These are phyloP conservation scores for Pseudoatta argentina DNA, from an alignment of 1,140 invertebrate species.

Conservation along the genomic window DNA sequence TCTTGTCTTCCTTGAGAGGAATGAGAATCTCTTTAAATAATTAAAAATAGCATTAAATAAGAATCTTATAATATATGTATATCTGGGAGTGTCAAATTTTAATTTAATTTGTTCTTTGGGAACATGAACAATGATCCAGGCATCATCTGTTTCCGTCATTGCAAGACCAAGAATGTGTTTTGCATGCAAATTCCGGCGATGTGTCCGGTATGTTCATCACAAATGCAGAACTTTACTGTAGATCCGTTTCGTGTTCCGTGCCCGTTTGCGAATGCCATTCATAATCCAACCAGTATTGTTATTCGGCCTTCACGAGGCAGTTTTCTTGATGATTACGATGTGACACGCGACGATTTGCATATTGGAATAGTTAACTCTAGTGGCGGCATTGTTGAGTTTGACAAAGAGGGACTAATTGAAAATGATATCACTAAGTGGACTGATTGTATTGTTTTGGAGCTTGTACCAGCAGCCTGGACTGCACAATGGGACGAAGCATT, in stretches of 20 bases:
- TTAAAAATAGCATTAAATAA: background rate
- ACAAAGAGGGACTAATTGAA: constrained; percentile 78
- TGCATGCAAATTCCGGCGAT: constrained; percentile 79
- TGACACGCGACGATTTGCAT: constrained; percentile 78
- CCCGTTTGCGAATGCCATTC: constrained; percentile 79
- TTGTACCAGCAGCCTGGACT: constrained; percentile 82
- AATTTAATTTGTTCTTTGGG: background rate
- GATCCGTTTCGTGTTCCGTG: constrained; percentile 82
- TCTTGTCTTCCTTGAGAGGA: background rate
- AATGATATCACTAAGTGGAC: constrained; percentile 80
- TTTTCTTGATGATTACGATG: constrained; percentile 80
- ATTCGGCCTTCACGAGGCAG: constrained; percentile 81
- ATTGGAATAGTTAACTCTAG: constrained; percentile 81
- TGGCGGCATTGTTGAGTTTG: constrained; percentile 80
- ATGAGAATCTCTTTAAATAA: background rate
- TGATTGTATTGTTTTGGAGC: constrained; percentile 77
- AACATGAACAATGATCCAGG: constrained; percentile 64
- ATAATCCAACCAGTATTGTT: constrained; percentile 76
- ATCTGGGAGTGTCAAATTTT: background rate
- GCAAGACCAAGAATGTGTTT: constrained; percentile 78
- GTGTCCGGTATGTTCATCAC: constrained; percentile 80
- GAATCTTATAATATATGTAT: too few species aligned
- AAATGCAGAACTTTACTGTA: constrained; percentile 69
- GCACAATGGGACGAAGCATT: constrained; percentile 81
- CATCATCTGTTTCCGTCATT: constrained; percentile 84